Conservation (phyloP, 2,797 vertebrate species). For the Echiichthys vipera region DNA sequence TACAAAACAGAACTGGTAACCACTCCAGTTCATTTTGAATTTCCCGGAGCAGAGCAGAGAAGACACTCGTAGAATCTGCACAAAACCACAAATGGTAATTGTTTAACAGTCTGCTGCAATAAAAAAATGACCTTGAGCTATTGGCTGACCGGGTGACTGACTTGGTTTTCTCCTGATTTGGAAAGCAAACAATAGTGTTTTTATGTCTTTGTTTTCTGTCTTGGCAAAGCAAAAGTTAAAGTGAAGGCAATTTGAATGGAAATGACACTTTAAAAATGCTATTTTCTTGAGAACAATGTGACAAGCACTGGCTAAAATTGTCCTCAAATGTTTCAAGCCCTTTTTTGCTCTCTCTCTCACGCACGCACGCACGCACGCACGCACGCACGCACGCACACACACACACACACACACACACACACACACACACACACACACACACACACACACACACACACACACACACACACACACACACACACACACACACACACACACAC, state of each 20-base stretch:
- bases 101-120: slow-evolving; percentile 47
- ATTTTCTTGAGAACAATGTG: slow-evolving; percentile 39
- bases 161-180: slow-evolving; percentile 32
- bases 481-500: not conserved
- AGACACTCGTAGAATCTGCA: slow-evolving; percentile 35
- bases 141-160: slow-evolving; percentile 18
- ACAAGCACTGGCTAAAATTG: slow-evolving; percentile 33
- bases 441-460: not conserved
- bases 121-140: slow-evolving; percentile 29
- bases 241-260: slow-evolving; percentile 52
- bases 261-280: slow-evolving; percentile 45
- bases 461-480: slow-evolving; percentile 6
- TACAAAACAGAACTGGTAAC: slow-evolving; percentile 65
- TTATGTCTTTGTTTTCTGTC: slow-evolving; percentile 28
- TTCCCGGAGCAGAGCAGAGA: slow-evolving; percentile 65
- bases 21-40: slow-evolving; percentile 67
- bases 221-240: slow-evolving; percentile 35
- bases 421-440: not conserved
- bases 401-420: not conserved
- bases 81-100: slow-evolving; percentile 56
- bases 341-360: not conserved
- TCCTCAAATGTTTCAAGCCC: slow-evolving; percentile 21
- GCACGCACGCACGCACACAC: slow-evolving; percentile 4
- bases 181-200: slow-evolving; percentile 33
- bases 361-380: not conserved